These are phyloP conservation scores for Poeciliopsis presidionis DNA, from an alignment of 2,797 vertebrate species.

Conservation along the genomic window DNA sequence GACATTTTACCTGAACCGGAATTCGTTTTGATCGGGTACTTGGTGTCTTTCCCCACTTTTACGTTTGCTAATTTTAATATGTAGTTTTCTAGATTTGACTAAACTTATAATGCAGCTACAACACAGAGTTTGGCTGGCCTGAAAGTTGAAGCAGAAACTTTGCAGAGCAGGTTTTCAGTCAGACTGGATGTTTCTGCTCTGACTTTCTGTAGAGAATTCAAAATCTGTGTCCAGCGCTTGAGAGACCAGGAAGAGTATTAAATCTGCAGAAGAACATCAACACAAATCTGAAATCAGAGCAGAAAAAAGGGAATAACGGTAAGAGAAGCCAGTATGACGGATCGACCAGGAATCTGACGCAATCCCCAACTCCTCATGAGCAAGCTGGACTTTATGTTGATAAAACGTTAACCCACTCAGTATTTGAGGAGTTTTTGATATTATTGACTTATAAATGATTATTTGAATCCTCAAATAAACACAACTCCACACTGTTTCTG, in stretches of 20 bases:
- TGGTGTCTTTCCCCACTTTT: not conserved
- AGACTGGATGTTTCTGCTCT: not conserved
- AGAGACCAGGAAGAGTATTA: not conserved
- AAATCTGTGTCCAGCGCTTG: not conserved
- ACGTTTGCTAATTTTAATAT: not conserved
- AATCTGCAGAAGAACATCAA: not conserved
- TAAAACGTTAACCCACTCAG: not conserved
- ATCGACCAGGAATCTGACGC: not conserved
- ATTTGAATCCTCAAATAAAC: not conserved
- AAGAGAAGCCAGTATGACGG: not conserved
- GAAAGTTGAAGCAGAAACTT: not conserved
- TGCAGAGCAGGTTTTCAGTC: not conserved
- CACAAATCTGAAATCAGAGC: not conserved
- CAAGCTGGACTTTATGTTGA: not conserved
- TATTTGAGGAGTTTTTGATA: not conserved
- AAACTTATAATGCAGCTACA: not conserved
- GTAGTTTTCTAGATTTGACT: not conserved
- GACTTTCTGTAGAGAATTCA: not conserved
- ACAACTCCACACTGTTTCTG: not conserved
- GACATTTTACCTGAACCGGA: not conserved
- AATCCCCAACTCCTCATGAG: not conserved
- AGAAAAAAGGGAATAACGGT: not conserved
- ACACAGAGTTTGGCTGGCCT: not conserved
- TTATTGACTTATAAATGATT: not conserved
- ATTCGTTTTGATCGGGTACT: not conserved